Conservation (phyloP, 2,797 vertebrate genomes). For the Bradypodion pumilum region DNA sequence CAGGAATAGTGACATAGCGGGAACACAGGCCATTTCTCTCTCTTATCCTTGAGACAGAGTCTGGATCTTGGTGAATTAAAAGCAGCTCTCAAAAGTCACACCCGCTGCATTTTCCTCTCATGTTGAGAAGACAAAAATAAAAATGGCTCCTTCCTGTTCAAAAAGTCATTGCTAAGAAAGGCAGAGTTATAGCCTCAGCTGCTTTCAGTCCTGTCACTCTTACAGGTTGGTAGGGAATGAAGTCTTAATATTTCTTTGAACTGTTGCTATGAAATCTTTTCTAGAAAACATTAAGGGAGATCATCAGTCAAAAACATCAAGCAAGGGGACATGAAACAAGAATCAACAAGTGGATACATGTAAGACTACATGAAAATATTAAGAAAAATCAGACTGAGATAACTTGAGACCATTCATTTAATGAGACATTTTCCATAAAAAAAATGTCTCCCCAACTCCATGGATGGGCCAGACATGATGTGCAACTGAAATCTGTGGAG, state of each 20-base stretch:
- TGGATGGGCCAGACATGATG: neutral
- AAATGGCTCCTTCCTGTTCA: constrained; percentile 16
- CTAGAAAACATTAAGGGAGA: neutral
- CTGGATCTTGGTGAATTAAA: constrained; percentile 19
- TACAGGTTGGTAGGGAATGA: neutral
- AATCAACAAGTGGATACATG: neutral
- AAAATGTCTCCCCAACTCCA: neutral
- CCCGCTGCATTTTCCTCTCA: constrained; percentile 10
- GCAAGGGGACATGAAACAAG: neutral
- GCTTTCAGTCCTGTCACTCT: neutral
- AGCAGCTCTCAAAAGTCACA: constrained; percentile 32
- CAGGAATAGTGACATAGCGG: constrained; percentile 8
- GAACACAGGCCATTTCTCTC: neutral
- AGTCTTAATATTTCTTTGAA: neutral
- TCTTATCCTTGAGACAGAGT: constrained; percentile 11
- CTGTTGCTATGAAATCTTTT: neutral
- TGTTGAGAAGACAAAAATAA: constrained; percentile 29
- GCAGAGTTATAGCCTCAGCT: constrained; percentile 5
- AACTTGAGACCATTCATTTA: neutral
- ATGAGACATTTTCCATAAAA: neutral
- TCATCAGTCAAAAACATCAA: neutral
- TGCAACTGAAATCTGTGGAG: neutral
- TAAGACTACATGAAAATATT: neutral
- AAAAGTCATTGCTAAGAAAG: neutral
- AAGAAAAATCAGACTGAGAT: neutral